Evolutionary conservation across 2,113 vertebrate species (phyloP).

Genomic region (Dromas ardeola): DNA sequence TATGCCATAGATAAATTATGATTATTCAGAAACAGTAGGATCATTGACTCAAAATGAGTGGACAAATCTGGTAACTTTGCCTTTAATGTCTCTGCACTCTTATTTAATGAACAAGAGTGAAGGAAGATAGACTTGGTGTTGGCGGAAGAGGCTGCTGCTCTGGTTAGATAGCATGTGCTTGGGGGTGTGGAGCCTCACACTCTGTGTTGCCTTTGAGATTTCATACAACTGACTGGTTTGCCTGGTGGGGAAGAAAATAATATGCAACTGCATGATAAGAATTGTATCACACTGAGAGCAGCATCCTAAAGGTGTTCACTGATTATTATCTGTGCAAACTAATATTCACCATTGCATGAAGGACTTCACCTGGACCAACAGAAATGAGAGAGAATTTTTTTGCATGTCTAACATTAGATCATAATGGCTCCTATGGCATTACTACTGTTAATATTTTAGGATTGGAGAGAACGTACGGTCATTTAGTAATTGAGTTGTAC

Average conservation of each 20-base stretch:
- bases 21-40: background rate
- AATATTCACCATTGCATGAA: background rate
- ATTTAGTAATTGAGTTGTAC: background rate
- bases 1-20: background rate
- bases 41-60: background rate
- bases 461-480: background rate
- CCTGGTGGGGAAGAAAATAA: background rate
- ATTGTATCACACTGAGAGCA: background rate
- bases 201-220: background rate
- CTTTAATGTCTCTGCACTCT: background rate
- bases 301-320: background rate
- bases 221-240: background rate
- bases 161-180: background rate
- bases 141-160: background rate
- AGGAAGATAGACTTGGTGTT: background rate
- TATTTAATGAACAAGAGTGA: background rate
- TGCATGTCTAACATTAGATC: background rate
- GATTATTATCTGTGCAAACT: background rate
- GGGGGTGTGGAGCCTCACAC: accelerated
- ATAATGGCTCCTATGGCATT: background rate
- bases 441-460: background rate
- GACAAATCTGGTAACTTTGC: background rate
- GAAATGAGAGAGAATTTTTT: background rate
- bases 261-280: background rate
- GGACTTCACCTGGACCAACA: background rate